Evolutionary conservation across 2,888 invertebrate genomes (phyloP).

Genomic region (Volucella bombylans): DNA sequence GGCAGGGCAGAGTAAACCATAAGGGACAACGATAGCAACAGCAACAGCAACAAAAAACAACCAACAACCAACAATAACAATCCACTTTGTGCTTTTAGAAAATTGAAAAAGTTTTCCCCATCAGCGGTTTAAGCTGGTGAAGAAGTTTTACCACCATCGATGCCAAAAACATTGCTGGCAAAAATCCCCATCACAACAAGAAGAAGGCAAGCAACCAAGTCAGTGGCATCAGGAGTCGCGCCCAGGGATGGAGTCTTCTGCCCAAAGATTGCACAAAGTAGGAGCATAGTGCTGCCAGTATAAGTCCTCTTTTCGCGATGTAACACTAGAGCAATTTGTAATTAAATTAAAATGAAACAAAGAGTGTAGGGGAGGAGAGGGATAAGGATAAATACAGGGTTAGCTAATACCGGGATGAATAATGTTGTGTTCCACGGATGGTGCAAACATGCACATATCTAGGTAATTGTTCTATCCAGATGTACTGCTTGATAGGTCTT

Average conservation of each 20-base stretch:
- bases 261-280: neutral
- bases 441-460: too few relatives aligned
- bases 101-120: conserved; percentile 53
- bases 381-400: too few relatives aligned
- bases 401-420: too few relatives aligned
- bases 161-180: conserved; percentile 23
- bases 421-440: too few relatives aligned
- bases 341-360: conserved; percentile 5
- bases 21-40: neutral
- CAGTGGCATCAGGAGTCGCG: neutral
- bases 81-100: conserved; percentile 42
- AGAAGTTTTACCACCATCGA: conserved; percentile 21
- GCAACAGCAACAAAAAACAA: neutral
- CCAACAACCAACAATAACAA: conserved; percentile 38
- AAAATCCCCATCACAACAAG: neutral
- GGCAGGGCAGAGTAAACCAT: conserved; percentile 1
- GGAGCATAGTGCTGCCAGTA: neutral
- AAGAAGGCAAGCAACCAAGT: neutral
- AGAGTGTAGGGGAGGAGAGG: too few relatives aligned
- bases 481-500: too few relatives aligned
- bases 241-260: neutral
- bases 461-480: too few relatives aligned
- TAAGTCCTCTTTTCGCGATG: neutral
- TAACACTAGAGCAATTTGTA: conserved; percentile 13
- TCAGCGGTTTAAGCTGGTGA: conserved; percentile 42